Conservation (phyloP, 2,113 vertebrate genomes). For the Plectropomus leopardus region DNA sequence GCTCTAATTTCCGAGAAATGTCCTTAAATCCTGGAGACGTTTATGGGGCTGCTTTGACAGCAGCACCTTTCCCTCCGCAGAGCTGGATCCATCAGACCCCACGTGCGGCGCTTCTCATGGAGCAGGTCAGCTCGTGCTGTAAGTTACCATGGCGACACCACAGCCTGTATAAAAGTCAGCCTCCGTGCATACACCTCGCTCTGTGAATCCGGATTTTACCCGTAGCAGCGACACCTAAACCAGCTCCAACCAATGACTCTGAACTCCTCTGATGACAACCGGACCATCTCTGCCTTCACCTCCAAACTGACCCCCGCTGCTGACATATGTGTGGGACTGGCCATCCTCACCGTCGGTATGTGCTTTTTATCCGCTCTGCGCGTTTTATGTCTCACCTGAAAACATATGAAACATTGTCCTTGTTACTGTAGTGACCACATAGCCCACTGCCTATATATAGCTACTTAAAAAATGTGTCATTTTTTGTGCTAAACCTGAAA, state of each 20-base stretch:
- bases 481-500: background rate
- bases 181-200: background rate
- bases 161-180: slow-evolving; percentile 32
- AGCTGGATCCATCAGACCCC: background rate
- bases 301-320: slow-evolving; percentile 74
- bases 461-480: background rate
- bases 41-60: too few relatives aligned
- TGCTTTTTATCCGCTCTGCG: background rate
- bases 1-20: too few relatives aligned
- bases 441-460: background rate
- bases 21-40: too few relatives aligned
- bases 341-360: slow-evolving; percentile 75
- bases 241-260: slow-evolving; percentile 37
- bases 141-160: slow-evolving; percentile 53
- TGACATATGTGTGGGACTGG: slow-evolving; percentile 74
- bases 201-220: background rate
- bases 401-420: too few relatives aligned
- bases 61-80: too few relatives aligned
- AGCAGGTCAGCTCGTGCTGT: background rate
- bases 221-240: background rate
- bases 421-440: too few relatives aligned
- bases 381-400: background rate
- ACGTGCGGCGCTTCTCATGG: background rate
- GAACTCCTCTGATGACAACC: slow-evolving; percentile 42
- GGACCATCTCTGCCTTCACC: slow-evolving; percentile 58